Percentiles rank a stretch among this genome's conserved stretches.
These are phyloP conservation scores for Drosophila sulfurigaster DNA, from an alignment of 1,140 invertebrate genomes.

Conservation along the genomic window DNA sequence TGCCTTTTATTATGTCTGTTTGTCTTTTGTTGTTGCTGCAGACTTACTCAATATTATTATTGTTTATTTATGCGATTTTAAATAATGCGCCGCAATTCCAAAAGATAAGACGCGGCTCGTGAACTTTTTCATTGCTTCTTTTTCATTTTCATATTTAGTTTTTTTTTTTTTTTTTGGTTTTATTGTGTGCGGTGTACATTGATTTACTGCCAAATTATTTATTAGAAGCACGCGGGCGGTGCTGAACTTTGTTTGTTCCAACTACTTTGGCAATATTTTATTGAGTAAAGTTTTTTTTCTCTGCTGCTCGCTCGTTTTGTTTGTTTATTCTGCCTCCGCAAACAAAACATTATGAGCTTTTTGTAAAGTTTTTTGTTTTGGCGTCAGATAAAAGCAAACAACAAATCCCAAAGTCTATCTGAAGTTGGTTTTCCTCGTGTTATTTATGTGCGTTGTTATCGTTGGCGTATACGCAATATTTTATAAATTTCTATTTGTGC, in stretches of 20 bases:
- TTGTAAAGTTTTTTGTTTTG: conserved; percentile 39
- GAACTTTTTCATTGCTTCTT: conserved; percentile 30
- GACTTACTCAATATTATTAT: conserved; percentile 80
- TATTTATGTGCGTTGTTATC: conserved; percentile 59
- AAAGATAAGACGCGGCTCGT: conserved; percentile 69
- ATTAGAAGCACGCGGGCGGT: conserved; percentile 49
- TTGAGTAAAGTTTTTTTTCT: conserved; percentile 44
- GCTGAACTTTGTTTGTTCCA: conserved; percentile 22
- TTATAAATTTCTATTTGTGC: conserved; percentile 54
- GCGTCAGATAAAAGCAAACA: conserved; percentile 70
- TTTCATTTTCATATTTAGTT: not conserved
- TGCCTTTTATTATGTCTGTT: conserved; percentile 64
- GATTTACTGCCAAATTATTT: conserved; percentile 78
- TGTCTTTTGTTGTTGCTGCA: conserved; percentile 32
- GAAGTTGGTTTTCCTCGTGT: conserved; percentile 37
- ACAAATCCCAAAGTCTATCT: conserved; percentile 58
- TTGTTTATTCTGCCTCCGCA: conserved; percentile 42
- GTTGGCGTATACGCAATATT: conserved; percentile 80
- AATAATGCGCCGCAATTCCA: conserved; percentile 73
- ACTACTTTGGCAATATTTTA: conserved; percentile 53
- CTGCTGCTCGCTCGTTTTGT: conserved; percentile 31
- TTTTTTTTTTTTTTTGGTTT: not conserved
- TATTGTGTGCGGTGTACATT: conserved; percentile 36
- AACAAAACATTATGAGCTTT: conserved; percentile 48
- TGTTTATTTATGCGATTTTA: conserved; percentile 82